phyloP scores from a whole-genome alignment of 2,888 invertebrate species.

The Drosophila conformis region DNA sequence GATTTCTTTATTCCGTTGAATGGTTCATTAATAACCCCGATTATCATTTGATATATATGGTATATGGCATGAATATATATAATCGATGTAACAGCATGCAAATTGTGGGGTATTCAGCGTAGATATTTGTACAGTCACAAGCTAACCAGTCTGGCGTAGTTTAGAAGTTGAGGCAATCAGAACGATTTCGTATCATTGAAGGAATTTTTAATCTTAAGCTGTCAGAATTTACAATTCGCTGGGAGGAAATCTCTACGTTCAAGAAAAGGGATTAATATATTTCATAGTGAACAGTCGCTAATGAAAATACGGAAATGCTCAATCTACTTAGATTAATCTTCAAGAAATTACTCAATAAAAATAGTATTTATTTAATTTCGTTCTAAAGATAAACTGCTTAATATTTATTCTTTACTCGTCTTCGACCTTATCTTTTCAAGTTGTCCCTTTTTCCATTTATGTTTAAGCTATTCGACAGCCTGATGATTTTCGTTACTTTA shows the following conservation, averaged over 20 bases:
- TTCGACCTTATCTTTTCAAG: not conserved
- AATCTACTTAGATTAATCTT: not conserved
- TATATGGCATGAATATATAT: conserved; percentile 17
- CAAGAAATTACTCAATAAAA: not conserved
- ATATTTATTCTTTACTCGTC: not conserved
- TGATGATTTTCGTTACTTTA: not conserved
- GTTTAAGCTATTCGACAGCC: not conserved
- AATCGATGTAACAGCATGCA: conserved; percentile 37
- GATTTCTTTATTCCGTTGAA: conserved; percentile 47
- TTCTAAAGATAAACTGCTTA: not conserved
- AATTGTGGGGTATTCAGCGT: not conserved
- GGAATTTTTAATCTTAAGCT: not conserved
- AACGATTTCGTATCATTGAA: not conserved
- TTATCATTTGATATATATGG: conserved; percentile 11
- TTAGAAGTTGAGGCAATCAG: not conserved
- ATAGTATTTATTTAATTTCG: not conserved
- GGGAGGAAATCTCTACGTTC: not conserved
- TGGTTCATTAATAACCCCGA: conserved; percentile 29
- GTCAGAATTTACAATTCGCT: not conserved
- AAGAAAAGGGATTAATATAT: not conserved
- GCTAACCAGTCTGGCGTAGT: not conserved
- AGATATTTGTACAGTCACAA: not conserved
- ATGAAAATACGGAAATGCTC: not conserved
- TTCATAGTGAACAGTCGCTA: not conserved
- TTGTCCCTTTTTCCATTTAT: fast-evolving